Evolutionary conservation across 2,113 vertebrate species (phyloP), one percentile per base, ranked within the genome.

Genomic region (Tringa solitaria): DNA sequence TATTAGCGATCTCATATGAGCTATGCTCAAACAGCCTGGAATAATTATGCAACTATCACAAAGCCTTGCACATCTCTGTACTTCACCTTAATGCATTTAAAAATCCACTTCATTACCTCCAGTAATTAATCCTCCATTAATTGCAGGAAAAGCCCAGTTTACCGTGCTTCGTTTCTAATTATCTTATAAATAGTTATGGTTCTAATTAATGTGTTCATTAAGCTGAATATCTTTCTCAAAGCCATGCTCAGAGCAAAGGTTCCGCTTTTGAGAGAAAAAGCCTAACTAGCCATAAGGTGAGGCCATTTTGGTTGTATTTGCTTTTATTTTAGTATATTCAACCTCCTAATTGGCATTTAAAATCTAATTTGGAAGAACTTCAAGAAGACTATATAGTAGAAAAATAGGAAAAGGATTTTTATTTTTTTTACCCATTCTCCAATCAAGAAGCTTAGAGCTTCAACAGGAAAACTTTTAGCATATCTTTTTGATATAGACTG

Each of bases 201-300:
- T 99, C 98, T 99, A 99, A 99, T 99, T 99, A 99, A 99, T 99
- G 99, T 99, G 99, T 99, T 99, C 99, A 99, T 99, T 99, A 99
- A 99, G 98, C 99, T 98, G 99, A 98, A 99, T 99, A 98, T 99
- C 99, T 99, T 98, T 99, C 99, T 99, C 99, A 99, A 99, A 99
- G 99, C 99, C 98, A 98, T 20, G 98, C 99, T 99, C 98, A 98
- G 99, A 99, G 99, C 99, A 99, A 98, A 99, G 99, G 99, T 99
- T 99, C 98, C 72, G 97, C 98, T 98, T 98, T 98, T 95, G 98
- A 97, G 96, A 97, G 99, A 99, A 99, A 95, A 99, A 99, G 98
- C 98, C 99, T 98, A 98, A 99, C 99, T 99, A 99, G 99, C 99
- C 99, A 99, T 99, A 99, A 99, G 99, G 99, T 99, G 99, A 99